A percentile compares a stretch with the other conserved stretches of the same genome.
Evolutionary conservation across 1,140 invertebrate species (phyloP).

Genomic region (Caenorhabditis tropicalis): DNA sequence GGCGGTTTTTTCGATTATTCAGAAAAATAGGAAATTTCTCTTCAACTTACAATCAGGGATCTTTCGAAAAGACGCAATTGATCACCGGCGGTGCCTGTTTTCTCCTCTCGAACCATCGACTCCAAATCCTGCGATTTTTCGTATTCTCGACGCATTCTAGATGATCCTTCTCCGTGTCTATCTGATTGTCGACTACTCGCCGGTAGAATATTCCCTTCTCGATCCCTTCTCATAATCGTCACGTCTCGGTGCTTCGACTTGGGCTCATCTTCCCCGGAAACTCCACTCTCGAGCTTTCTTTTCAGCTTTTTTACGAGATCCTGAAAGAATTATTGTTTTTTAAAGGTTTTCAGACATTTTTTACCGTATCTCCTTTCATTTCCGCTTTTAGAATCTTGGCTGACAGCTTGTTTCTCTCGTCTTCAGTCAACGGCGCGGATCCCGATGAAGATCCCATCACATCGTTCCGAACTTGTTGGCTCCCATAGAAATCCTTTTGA

Average conservation of each 20-base stretch:
- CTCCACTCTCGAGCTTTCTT: conserved; percentile 61
- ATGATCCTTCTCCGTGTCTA: conserved; percentile 37
- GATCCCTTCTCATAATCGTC: conserved; percentile 65
- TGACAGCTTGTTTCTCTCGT: conserved; percentile 65
- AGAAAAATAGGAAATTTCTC: too few species aligned
- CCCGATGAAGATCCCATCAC: background rate
- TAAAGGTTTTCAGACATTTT: background rate
- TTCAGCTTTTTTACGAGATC: conserved; percentile 66
- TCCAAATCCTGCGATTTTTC: conserved; percentile 57
- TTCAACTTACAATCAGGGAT: conserved; percentile 77
- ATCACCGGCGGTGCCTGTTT: conserved; percentile 82
- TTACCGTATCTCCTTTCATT: conserved; percentile 65
- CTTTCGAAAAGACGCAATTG: conserved; percentile 83
- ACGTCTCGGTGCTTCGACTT: conserved; percentile 48
- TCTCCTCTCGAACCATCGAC: conserved; percentile 81
- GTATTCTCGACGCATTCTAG: conserved; percentile 62
- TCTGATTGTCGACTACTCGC: conserved; percentile 42
- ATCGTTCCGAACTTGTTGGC: conserved; percentile 47
- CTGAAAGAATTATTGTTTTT: conserved; percentile 53
- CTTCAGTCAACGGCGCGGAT: conserved; percentile 54
- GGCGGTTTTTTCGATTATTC: too few species aligned
- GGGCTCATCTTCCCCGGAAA: conserved; percentile 52
- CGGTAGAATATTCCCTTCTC: conserved; percentile 61
- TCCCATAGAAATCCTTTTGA: conserved; percentile 56
- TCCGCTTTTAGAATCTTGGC: conserved; percentile 71